A percentile compares a stretch with the other conserved stretches of the same genome.
These are phyloP conservation scores for Gerris lacustris DNA, from an alignment of 2,888 invertebrate genomes.

Conservation along the genomic window DNA sequence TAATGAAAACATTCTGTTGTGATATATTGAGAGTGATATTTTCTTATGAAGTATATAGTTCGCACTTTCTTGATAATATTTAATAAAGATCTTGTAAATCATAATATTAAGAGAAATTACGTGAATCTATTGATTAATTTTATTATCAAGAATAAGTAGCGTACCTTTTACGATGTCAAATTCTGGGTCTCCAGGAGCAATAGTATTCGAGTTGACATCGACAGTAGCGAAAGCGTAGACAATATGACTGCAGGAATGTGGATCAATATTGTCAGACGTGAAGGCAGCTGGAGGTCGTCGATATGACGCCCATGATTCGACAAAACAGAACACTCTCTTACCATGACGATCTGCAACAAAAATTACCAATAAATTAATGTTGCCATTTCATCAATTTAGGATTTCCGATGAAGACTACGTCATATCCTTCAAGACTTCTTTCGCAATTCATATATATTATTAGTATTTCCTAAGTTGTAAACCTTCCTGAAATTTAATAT, in stretches of 20 bases:
- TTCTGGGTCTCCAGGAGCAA: slow-evolving; percentile 53
- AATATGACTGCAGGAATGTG: slow-evolving; percentile 57
- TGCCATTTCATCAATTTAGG: neutral
- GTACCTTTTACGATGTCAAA: slow-evolving; percentile 59
- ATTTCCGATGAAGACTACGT: neutral
- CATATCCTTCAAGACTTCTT: too few relatives aligned
- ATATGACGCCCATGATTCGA: slow-evolving; percentile 55
- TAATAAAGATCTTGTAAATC: too few relatives aligned
- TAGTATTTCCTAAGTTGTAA: too few relatives aligned
- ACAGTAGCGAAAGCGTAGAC: slow-evolving; percentile 60
- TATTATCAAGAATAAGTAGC: too few relatives aligned
- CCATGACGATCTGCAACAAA: slow-evolving; percentile 8
- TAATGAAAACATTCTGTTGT: too few relatives aligned
- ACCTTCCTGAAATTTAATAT: too few relatives aligned
- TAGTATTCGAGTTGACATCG: slow-evolving; percentile 50
- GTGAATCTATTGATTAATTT: too few relatives aligned
- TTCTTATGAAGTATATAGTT: neutral
- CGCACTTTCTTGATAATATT: neutral
- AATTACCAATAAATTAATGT: neutral
- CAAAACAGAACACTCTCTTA: slow-evolving; percentile 49
- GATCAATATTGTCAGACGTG: slow-evolving; percentile 50
- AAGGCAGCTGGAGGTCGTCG: slow-evolving; percentile 55
- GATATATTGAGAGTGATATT: neutral
- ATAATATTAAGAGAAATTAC: too few relatives aligned
- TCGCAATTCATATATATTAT: neutral